phyloP scores from a whole-genome alignment of 2,888 invertebrate genomes.

The Troides oblongomaculatus region DNA sequence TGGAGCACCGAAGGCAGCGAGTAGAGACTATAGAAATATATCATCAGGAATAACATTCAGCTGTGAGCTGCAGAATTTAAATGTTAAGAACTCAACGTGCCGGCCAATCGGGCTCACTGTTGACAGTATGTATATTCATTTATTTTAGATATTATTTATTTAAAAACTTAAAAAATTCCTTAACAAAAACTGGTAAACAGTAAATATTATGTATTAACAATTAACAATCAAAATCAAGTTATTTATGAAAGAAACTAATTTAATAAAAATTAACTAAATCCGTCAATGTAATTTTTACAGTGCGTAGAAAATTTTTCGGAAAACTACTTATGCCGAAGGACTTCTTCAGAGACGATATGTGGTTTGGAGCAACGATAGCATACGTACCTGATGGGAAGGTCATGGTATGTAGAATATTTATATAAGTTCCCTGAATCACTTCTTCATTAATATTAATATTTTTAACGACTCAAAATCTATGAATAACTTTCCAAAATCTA shows the following conservation, averaged over 20 bases:
- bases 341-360: constrained; percentile 58
- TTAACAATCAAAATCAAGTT: too few species aligned
- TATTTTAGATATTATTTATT: too few species aligned
- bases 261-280: too few species aligned
- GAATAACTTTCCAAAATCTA: too few species aligned
- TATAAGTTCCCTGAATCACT: too few species aligned
- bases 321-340: constrained; percentile 33
- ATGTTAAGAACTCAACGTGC: constrained; percentile 42
- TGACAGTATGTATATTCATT: constrained; percentile 33
- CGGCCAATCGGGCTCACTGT: constrained; percentile 37
- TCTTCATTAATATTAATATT: too few species aligned
- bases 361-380: constrained; percentile 66
- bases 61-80: constrained; percentile 44
- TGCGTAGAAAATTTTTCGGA: constrained; percentile 10
- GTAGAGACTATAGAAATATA: constrained; percentile 31
- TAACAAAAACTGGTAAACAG: too few species aligned
- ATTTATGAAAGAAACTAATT: too few species aligned
- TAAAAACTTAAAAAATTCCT: too few species aligned
- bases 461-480: too few species aligned
- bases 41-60: constrained; percentile 52
- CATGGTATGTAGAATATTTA: constrained; percentile 41
- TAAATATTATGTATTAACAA: too few species aligned
- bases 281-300: background rate
- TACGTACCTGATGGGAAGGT: constrained; percentile 48
- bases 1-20: constrained; percentile 59